Conservation (phyloP, 2,113 vertebrate species). For the Sprattus sprattus region DNA sequence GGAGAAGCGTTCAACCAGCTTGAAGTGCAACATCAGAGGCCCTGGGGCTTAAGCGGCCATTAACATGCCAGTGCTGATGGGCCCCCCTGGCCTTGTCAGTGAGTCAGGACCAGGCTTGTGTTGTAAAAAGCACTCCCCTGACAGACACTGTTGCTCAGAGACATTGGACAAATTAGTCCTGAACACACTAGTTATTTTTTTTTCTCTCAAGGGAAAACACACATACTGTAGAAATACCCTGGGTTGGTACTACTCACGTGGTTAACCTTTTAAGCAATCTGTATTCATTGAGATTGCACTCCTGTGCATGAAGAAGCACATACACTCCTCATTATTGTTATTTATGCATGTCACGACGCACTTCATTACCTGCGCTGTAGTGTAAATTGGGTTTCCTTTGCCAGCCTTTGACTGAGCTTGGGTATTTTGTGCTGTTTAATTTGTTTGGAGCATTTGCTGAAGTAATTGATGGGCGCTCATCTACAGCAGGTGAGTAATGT, state of each 20-base stretch:
- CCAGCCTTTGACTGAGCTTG: neutral
- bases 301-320: neutral
- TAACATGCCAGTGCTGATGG: neutral
- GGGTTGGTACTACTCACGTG: neutral
- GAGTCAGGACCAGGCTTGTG: neutral
- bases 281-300: neutral
- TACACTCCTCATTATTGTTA: neutral
- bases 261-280: neutral
- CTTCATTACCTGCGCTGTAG: neutral
- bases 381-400: neutral
- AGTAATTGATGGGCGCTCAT: constrained; percentile 3
- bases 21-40: neutral
- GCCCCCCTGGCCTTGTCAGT: neutral
- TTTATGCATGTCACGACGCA: neutral
- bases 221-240: neutral
- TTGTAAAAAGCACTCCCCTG: neutral
- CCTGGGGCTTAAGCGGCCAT: neutral
- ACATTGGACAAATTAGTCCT: neutral
- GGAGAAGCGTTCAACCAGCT: constrained; percentile 25
- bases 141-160: neutral
- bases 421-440: neutral
- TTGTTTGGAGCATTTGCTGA: neutral
- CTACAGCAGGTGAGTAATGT: constrained; percentile 20
- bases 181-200: neutral
- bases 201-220: neutral